Conservation (phyloP, 2,113 vertebrate species). For the Oceanodroma tethys region DNA sequence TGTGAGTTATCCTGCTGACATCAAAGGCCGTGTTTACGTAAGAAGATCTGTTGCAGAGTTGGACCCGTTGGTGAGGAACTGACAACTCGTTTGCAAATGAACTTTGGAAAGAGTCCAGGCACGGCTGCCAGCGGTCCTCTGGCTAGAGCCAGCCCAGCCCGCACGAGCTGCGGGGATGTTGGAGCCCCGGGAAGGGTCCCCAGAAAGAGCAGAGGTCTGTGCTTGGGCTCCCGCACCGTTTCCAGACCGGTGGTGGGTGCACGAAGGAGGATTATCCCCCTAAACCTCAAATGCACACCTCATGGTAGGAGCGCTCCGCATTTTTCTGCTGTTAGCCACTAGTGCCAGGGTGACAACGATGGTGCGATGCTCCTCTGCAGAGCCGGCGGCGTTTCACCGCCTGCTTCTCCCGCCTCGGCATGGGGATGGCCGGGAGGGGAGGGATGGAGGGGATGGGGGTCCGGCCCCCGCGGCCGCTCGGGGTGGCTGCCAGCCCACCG, state of each 20-base stretch:
- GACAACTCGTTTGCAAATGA: not conserved
- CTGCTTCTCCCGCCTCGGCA: not conserved
- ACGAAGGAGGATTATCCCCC: fast-evolving
- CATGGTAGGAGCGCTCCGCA: fast-evolving
- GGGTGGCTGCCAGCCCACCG: not conserved
- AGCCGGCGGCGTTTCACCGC: not conserved
- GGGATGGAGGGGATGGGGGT: not conserved
- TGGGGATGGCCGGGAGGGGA: not conserved
- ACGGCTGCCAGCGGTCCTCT: not conserved
- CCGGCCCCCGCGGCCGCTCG: fast-evolving
- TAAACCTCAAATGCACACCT: not conserved
- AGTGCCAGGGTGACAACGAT: not conserved
- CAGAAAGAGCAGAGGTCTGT: not conserved
- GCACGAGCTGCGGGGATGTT: fast-evolving
- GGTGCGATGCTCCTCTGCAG: not conserved
- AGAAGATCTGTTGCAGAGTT: not conserved
- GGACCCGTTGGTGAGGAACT: not conserved
- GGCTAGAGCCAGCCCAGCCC: not conserved
- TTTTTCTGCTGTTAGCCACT: not conserved
- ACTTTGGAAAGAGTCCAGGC: not conserved
- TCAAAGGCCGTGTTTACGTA: not conserved
- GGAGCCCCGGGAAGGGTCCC: not conserved
- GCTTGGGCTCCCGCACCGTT: fast-evolving
- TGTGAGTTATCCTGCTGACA: not conserved
- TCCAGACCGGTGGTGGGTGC: not conserved